A percentile compares a stretch with the other conserved stretches of the same genome.
These are phyloP conservation scores for Neomorphus geoffroyi DNA, from an alignment of 2,797 vertebrate species.

Conservation along the genomic window DNA sequence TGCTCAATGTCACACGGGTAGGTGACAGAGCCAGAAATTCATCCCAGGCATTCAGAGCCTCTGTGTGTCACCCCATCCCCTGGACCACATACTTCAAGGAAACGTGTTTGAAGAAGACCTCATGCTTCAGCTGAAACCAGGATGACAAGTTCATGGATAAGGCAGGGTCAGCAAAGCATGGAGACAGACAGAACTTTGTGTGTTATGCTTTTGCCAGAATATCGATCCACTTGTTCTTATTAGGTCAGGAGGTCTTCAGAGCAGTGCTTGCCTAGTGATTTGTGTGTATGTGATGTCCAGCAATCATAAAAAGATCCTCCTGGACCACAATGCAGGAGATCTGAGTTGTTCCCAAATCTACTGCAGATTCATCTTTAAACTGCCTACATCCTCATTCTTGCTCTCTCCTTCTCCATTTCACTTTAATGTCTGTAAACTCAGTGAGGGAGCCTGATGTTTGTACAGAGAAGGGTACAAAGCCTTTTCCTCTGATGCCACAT, in stretches of 20 bases:
- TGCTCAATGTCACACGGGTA: neutral
- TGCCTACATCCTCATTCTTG: neutral
- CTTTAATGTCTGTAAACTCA: neutral
- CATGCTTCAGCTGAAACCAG: neutral
- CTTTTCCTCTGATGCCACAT: neutral
- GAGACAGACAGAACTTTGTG: neutral
- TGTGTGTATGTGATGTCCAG: neutral
- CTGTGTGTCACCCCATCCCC: fast-evolving
- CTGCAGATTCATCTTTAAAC: neutral
- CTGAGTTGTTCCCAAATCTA: neutral
- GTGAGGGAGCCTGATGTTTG: neutral
- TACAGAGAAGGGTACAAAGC: neutral
- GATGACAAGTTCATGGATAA: neutral
- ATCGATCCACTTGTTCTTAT: neutral
- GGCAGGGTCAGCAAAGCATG: neutral
- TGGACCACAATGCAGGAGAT: neutral
- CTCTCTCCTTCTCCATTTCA: neutral
- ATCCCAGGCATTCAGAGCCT: neutral
- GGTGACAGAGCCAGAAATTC: neutral
- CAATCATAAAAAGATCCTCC: no score
- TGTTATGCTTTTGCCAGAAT: neutral
- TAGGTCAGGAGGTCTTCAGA: neutral
- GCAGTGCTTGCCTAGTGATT: neutral
- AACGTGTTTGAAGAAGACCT: neutral
- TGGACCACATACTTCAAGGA: neutral